Percentiles rank a stretch among this genome's conserved stretches.
phyloP scores from a whole-genome alignment of 2,888 invertebrate species.

The Philaethria dido region DNA sequence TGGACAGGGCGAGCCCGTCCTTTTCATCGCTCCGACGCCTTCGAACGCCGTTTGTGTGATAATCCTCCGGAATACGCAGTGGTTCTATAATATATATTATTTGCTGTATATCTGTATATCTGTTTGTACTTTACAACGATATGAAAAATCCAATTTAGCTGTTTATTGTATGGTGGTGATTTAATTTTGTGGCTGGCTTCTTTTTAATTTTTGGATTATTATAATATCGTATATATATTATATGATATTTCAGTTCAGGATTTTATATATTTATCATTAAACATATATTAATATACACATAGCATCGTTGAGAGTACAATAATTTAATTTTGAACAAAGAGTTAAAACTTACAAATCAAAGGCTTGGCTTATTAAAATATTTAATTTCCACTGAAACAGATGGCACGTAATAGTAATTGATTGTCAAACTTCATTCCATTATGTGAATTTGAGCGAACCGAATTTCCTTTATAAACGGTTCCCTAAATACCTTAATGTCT shows the following conservation, averaged over 20 bases:
- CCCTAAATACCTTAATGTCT: conserved; percentile 29
- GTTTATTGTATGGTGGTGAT: neutral
- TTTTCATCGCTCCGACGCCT: conserved; percentile 72
- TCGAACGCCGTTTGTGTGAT: conserved; percentile 65
- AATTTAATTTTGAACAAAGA: too few relatives aligned
- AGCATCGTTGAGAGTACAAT: too few relatives aligned
- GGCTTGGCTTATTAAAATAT: neutral
- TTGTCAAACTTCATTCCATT: conserved; percentile 31
- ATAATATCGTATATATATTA: too few relatives aligned
- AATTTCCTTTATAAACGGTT: conserved; percentile 30
- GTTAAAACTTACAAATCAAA: neutral
- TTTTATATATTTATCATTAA: too few relatives aligned
- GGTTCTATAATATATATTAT: conserved; percentile 59
- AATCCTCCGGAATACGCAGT: conserved; percentile 71
- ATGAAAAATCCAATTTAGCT: too few relatives aligned
- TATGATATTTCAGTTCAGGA: too few relatives aligned
- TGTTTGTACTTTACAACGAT: neutral
- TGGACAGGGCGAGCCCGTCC: conserved; percentile 77
- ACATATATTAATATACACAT: too few relatives aligned
- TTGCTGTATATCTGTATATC: conserved; percentile 6
- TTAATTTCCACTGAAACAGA: conserved; percentile 4
- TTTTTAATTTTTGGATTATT: too few relatives aligned
- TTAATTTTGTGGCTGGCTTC: too few relatives aligned
- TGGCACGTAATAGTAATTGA: conserved; percentile 30
- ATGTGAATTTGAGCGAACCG: conserved; percentile 21